Base-by-base conservation (phyloP, 2,888 invertebrate species). In the Stenurella melanura region DNA sequence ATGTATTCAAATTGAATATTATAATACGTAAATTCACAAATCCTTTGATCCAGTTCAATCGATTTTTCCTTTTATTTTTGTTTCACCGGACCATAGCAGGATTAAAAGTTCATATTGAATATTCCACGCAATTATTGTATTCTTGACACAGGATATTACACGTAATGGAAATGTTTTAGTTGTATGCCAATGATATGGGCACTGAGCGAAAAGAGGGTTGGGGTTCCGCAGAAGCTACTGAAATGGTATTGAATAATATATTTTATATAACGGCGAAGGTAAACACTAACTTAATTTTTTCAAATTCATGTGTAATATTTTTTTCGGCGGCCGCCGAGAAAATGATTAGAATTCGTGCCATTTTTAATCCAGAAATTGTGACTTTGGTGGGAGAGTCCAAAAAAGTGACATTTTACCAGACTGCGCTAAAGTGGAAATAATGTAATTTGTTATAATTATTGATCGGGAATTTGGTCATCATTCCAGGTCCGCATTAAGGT, bases 171-270 rank as follows among this genome's bases (percentile, higher is more conserved):
- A 1, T 58, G 70, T 87, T 85, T 75, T 81, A 91, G 90, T 91
- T 90, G 86, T 91, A 91, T 82, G 90, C 90, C 2, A 90, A 88
- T 85, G 94, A 93, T 83, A 91, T 92, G 66, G 88, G 89, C 92
- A 60, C 82, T 12, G 85, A 85, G 6, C 92, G 96, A 18, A 93
- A 96, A 70, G 98, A 98, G 89, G 99, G 99, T 0, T 98, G 99
- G 93, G 99, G 99, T 60, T 98, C 98, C 0, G 96, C 96, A 0
- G 98, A 99, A 90, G 99, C 99, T n/a, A 99, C 99, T 0, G 99
- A 99, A 91, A 98, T 99, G 97, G 97, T 99, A 67, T 93, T 99
- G 79, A 99, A 99, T 90, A 99, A 99, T 91, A 94, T 99, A 19
- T 97, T 99, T 90, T 99, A 98, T 90, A 96, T 99, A 85, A 99